Evolutionary conservation across 2,113 vertebrate species (phyloP).

Genomic region (Solea senegalensis): DNA sequence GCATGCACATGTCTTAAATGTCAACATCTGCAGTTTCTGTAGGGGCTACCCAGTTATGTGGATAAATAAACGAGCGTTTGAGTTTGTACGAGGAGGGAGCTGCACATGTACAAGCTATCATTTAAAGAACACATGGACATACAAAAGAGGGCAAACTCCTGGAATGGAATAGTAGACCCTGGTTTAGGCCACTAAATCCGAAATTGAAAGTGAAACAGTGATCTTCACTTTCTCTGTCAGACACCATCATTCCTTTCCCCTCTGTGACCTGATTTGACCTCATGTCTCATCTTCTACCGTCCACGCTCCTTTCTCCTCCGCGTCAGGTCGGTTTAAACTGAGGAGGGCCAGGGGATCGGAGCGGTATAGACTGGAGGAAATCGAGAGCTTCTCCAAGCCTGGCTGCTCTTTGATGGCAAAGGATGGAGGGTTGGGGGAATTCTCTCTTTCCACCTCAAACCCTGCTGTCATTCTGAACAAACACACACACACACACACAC

Average conservation of each 20-base stretch:
- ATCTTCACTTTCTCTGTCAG: conserved; percentile 1
- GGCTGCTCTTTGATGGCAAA: conserved; percentile 76
- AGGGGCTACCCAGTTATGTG: no score
- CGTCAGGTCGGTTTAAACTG: conserved; percentile 75
- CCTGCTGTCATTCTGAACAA: conserved; percentile 62
- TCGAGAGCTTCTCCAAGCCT: conserved; percentile 70
- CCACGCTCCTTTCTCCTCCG: conserved; percentile 30
- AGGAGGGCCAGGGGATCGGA: conserved; percentile 12
- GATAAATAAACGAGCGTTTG: no score
- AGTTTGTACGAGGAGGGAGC: no score
- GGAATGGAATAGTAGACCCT: no score
- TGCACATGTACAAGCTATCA: no score
- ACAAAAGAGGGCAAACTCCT: no score
- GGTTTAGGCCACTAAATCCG: conserved; percentile 4
- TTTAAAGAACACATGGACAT: conserved; percentile 2
- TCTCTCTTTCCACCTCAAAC: conserved; percentile 55
- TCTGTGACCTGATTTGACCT: conserved; percentile 41
- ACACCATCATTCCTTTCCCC: conserved; percentile 3
- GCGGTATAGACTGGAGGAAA: conserved; percentile 44
- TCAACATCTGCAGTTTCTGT: no score
- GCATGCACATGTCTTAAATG: no score
- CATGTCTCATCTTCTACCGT: conserved; percentile 29
- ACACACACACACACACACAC: conserved; percentile 31
- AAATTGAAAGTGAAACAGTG: conserved; percentile 19
- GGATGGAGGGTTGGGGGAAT: conserved; percentile 10